phyloP scores from a whole-genome alignment of 35 echinoderm and acorn worm genomes.

The Heliocidaris erythrogramma region DNA sequence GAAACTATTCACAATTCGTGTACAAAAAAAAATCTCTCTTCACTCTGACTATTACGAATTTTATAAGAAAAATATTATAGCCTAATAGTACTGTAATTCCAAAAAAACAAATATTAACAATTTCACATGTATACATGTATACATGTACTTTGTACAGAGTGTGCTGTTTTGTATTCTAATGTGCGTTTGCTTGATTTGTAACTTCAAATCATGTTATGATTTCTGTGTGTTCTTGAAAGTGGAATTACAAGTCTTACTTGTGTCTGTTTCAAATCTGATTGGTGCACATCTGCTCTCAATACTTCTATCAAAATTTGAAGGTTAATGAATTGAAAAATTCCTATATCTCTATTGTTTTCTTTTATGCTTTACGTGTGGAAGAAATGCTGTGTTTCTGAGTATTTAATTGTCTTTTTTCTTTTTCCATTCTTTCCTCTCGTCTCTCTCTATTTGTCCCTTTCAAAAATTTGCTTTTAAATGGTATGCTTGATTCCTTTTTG shows the following conservation, averaged over 20 bases:
- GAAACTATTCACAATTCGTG: too few species aligned
- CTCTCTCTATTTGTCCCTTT: slow-evolving; percentile 7
- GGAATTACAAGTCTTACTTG: not conserved
- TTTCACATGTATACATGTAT: too few species aligned
- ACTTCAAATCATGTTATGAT: not conserved
- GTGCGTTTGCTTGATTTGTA: not conserved
- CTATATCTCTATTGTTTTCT: not conserved
- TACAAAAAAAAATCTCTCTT: too few species aligned
- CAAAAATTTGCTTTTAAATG: not conserved
- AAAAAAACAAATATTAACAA: too few species aligned
- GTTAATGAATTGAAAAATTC: not conserved
- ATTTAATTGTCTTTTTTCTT: slow-evolving; percentile 39
- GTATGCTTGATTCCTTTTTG: not conserved
- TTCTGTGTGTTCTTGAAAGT: not conserved
- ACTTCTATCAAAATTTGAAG: not conserved
- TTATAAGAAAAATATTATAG: too few species aligned
- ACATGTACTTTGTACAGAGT: not conserved
- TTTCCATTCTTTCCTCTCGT: not conserved
- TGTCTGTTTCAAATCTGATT: not conserved
- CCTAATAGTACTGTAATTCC: too few species aligned
- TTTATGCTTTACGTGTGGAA: not conserved
- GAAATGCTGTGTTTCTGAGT: not conserved
- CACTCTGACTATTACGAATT: too few species aligned
- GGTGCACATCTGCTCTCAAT: not conserved
- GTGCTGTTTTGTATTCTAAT: not conserved